Percentiles rank a stretch among this genome's conserved stretches.
phyloP scores from a whole-genome alignment of 2,888 invertebrate genomes.

The Helicoverpa assulta region DNA sequence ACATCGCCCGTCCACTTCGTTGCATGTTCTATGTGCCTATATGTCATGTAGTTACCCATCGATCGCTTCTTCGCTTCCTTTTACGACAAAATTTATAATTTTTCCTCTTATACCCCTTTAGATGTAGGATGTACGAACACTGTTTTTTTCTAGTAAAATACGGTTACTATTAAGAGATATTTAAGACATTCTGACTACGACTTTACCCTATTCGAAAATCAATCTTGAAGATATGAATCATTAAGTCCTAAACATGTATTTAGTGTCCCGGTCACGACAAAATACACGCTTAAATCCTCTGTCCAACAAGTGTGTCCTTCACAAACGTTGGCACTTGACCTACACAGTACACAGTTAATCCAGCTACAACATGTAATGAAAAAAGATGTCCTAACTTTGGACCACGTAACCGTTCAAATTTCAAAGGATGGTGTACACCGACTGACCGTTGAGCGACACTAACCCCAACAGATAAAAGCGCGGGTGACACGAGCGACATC shows the following conservation, averaged over 20 bases:
- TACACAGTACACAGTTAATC: conserved; percentile 22
- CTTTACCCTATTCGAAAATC: conserved; percentile 5
- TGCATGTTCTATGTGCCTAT: conserved; percentile 82
- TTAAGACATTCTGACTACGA: conserved; percentile 28
- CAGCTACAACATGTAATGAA: neutral
- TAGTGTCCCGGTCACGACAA: conserved; percentile 28
- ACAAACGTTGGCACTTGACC: conserved; percentile 41
- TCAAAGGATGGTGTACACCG: conserved; percentile 7
- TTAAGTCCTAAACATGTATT: conserved; percentile 19
- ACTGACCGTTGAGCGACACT: conserved; percentile 69
- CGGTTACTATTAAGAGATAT: conserved; percentile 20
- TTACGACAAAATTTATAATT: conserved; percentile 66
- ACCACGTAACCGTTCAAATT: neutral
- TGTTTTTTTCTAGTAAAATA: conserved; percentile 32
- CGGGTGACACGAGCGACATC: conserved; percentile 97
- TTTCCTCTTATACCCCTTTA: conserved; percentile 64
- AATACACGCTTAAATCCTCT: conserved; percentile 47
- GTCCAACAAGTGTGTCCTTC: conserved; percentile 26
- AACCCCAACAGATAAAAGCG: conserved; percentile 95
- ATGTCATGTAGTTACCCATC: conserved; percentile 78
- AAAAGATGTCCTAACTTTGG: conserved; percentile 11
- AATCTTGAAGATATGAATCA: conserved; percentile 9
- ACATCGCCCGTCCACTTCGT: conserved; percentile 72
- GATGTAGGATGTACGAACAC: conserved; percentile 64
- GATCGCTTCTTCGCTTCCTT: conserved; percentile 84